A percentile compares a stretch with the other conserved stretches of the same genome.
Conservation (phyloP, 2,888 invertebrate species). For the Sphaerophoria rueppellii region DNA sequence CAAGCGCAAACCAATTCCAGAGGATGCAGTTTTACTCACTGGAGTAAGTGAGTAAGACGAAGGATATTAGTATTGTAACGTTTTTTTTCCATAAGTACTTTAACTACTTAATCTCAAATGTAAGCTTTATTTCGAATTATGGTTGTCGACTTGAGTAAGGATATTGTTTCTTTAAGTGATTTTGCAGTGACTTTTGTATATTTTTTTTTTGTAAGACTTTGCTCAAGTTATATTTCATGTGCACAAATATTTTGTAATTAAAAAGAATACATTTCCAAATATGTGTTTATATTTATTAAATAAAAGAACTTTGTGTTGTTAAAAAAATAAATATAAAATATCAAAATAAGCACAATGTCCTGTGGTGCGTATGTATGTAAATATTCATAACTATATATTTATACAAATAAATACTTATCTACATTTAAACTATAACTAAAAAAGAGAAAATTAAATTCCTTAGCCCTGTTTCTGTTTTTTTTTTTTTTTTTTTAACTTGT, state of each 20-base stretch:
- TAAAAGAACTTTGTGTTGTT: constrained; percentile 20
- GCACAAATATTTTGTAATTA: constrained; percentile 23
- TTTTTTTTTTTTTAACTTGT: too few species aligned
- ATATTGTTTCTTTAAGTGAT: constrained; percentile 22
- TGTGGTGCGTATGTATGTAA: constrained; percentile 55
- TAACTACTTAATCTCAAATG: constrained; percentile 33
- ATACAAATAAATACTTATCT: background rate
- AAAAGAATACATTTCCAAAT: background rate
- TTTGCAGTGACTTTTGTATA: constrained; percentile 31
- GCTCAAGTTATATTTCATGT: constrained; percentile 1
- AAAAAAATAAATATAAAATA: background rate
- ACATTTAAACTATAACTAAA: constrained; percentile 1
- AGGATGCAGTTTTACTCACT: constrained; percentile 87
- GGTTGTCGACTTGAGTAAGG: constrained; percentile 11
- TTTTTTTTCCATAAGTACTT: background rate
- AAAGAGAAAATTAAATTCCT: background rate
- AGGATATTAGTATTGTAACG: background rate
- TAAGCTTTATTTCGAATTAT: constrained; percentile 57
- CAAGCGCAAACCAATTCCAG: constrained; percentile 87
- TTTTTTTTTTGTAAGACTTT: constrained; percentile 12
- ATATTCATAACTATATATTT: constrained; percentile 3
- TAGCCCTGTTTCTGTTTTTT: too few species aligned
- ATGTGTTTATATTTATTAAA: constrained; percentile 23
- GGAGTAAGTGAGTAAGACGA: constrained; percentile 79
- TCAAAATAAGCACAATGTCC: constrained; percentile 59